Evolutionary conservation across 64 coral and sea anemone species (phyloP).

Genomic region (Stichodactyla helianthus): DNA sequence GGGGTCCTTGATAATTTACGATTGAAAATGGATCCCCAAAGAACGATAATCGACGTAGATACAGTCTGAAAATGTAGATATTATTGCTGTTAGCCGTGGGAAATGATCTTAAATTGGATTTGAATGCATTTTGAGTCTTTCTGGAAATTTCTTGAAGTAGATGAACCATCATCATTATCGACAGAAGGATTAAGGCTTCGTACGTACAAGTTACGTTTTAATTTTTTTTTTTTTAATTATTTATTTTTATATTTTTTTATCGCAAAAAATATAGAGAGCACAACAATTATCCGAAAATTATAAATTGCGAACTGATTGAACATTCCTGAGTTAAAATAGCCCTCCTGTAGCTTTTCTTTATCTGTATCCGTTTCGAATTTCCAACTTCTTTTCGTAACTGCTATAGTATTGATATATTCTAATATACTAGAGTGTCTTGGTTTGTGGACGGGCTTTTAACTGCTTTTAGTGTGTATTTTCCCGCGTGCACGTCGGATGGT

Average conservation of each 20-base stretch:
- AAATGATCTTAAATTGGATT: neutral
- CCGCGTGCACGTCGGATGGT: neutral
- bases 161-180: too few relatives aligned
- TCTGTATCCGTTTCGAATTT: neutral
- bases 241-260: too few relatives aligned
- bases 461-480: neutral
- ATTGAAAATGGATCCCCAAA: neutral
- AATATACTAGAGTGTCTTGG: neutral
- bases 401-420: neutral
- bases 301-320: too few relatives aligned
- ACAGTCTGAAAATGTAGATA: neutral
- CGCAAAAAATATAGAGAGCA: too few relatives aligned
- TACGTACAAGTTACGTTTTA: too few relatives aligned
- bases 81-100: neutral
- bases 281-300: too few relatives aligned
- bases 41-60: neutral
- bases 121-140: neutral
- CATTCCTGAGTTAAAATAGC: too few relatives aligned
- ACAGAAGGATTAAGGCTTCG: too few relatives aligned
- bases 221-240: too few relatives aligned
- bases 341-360: neutral
- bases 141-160: neutral
- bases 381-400: neutral
- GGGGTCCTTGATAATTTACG: neutral
- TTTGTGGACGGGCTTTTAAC: neutral